These are phyloP conservation scores for Chrysolina haemoptera DNA, from an alignment of 2,888 invertebrate genomes.

Conservation along the genomic window DNA sequence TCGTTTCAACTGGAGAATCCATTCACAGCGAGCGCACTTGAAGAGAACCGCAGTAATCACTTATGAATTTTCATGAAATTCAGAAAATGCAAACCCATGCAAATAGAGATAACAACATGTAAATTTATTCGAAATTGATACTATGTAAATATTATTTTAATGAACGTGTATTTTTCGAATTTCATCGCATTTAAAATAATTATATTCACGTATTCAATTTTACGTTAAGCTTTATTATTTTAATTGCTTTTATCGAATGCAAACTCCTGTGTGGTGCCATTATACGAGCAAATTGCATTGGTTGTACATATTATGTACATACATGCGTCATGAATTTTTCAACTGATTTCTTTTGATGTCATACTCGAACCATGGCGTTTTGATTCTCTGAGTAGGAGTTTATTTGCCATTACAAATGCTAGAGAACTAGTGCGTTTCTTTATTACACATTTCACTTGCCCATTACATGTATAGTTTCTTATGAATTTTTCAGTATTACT, in stretches of 20 bases:
- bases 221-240: conserved; percentile 29
- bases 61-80: conserved; percentile 63
- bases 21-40: conserved; percentile 49
- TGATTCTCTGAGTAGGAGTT: no score
- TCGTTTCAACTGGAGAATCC: conserved; percentile 38
- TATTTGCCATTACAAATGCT: no score
- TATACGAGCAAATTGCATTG: conserved; percentile 28
- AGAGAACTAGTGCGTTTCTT: background rate
- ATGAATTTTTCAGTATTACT: no score
- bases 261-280: conserved; percentile 28
- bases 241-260: conserved; percentile 37
- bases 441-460: no score
- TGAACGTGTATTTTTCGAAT: conserved; percentile 49
- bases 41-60: conserved; percentile 51
- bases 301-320: background rate
- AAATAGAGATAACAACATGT: conserved; percentile 60
- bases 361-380: no score
- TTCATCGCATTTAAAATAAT: conserved; percentile 45
- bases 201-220: conserved; percentile 33
- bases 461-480: no score
- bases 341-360: background rate
- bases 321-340: background rate
- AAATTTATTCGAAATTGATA: conserved; percentile 64
- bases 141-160: conserved; percentile 59
- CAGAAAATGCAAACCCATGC: conserved; percentile 58